Percentiles rank a stretch among this genome's conserved stretches.
phyloP scores from a whole-genome alignment of 2,888 invertebrate genomes.

The Tinea trinotella region DNA sequence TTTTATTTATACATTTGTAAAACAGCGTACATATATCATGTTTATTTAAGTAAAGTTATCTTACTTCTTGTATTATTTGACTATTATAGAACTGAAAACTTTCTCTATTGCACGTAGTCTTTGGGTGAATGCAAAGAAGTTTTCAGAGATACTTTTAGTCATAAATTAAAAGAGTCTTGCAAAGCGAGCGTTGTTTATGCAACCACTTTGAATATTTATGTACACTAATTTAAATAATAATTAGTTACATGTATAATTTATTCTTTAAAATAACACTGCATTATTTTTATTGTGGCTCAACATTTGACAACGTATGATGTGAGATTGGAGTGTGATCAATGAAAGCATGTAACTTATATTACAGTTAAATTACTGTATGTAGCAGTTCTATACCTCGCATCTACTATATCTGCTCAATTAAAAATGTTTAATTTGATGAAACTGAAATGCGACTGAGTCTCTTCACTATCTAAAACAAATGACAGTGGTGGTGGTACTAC shows the following conservation, averaged over 20 bases:
- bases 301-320: too few species aligned
- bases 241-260: not conserved
- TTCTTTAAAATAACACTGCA: too few species aligned
- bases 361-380: too few species aligned
- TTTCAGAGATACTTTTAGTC: not conserved
- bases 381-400: too few species aligned
- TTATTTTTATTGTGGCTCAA: too few species aligned
- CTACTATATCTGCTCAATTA: too few species aligned
- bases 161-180: slow-evolving; percentile 8
- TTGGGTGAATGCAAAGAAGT: not conserved
- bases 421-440: too few species aligned
- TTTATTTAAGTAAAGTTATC: not conserved
- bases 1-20: slow-evolving; percentile 8
- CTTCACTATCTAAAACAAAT: too few species aligned
- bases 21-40: not conserved
- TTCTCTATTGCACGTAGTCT: not conserved
- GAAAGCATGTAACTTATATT: too few species aligned
- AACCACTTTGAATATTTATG: slow-evolving; percentile 1
- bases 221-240: not conserved
- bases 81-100: not conserved
- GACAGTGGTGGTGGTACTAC: too few species aligned
- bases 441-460: too few species aligned
- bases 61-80: not conserved
- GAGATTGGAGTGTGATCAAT: too few species aligned
- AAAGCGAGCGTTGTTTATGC: slow-evolving; percentile 1